These are phyloP conservation scores for Cheilosia pagana DNA, from an alignment of 2,888 invertebrate species.

Conservation along the genomic window DNA sequence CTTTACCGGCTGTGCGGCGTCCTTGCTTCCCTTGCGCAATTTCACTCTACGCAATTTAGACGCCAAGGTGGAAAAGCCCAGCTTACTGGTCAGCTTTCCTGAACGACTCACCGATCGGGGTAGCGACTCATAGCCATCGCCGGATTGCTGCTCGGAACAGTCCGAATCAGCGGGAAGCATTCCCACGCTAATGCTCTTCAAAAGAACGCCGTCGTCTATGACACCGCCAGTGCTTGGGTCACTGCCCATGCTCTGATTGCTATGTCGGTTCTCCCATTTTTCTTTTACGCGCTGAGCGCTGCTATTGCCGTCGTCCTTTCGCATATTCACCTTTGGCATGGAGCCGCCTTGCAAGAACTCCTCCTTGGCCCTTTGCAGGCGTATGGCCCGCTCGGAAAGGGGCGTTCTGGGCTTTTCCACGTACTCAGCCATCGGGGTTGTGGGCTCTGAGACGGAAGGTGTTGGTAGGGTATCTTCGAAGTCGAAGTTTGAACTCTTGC, in stretches of 20 bases:
- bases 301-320: slow-evolving; percentile 70
- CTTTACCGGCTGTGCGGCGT: slow-evolving; percentile 79
- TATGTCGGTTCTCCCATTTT: slow-evolving; percentile 81
- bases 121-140: slow-evolving; percentile 85
- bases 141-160: slow-evolving; percentile 80
- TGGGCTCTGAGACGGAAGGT: slow-evolving; percentile 76
- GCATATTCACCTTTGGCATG: slow-evolving; percentile 75
- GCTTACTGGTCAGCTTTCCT: slow-evolving; percentile 82
- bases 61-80: slow-evolving; percentile 85
- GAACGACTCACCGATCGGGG: slow-evolving; percentile 83
- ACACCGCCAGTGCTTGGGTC: slow-evolving; percentile 83
- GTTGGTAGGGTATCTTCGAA: slow-evolving; percentile 65
- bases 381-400: slow-evolving; percentile 85
- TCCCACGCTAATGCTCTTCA: slow-evolving; percentile 90
- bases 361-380: slow-evolving; percentile 88
- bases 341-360: slow-evolving; percentile 86
- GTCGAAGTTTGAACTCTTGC: slow-evolving; percentile 54
- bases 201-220: slow-evolving; percentile 84
- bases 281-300: slow-evolving; percentile 67
- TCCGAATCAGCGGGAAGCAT: slow-evolving; percentile 85
- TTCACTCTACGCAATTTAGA: slow-evolving; percentile 86
- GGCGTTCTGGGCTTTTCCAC: slow-evolving; percentile 80
- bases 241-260: slow-evolving; percentile 87
- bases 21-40: slow-evolving; percentile 81
- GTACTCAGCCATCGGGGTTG: slow-evolving; percentile 76